Evolutionary conservation across 2,888 invertebrate species (phyloP), one percentile per base, ranked within the genome.

Genomic region (Habroteleia sp.): DNA sequence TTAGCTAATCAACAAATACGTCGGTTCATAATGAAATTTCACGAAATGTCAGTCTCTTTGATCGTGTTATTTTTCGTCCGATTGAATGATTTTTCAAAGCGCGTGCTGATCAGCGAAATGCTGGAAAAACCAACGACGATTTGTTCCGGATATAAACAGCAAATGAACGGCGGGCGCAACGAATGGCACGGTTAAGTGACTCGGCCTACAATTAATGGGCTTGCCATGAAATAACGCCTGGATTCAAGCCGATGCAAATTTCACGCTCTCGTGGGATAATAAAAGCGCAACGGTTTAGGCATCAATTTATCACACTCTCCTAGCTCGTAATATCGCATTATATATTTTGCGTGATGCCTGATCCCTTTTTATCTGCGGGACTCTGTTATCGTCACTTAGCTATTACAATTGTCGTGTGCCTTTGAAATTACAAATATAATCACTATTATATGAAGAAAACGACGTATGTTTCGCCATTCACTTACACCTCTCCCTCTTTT

Each of bases 301-400:
- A 80, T 81, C 82, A 81, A 84, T 84, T 85, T 81, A 84, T 85
- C 81, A 82, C 78, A 74, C 72, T 56, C 73, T 52, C 62, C 65
- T 48, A 71, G 50, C 48, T 76, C 74, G 74, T 81, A 81, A 81
- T 82, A 82, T 79, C 74, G 77, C 77, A 80, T 84, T 82, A 85
- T 83, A 83, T 80, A 62, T 74, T 74, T 75, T 63, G 46, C 69
- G 37, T n/a, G 56, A 37, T 23, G 31, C 39, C 48, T 6, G 11
- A 20, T 17, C 13, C 42, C 42, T 62, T 54, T 62, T 46, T 56
- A 31, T 52, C 37, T 20, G 8, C 25, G 11, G 16, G 5, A 14
- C 27, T 44, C 56, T 44, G 62, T 5, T 48, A 50, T 56, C 42
- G 50, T 56, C 63, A 37, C 56, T 35, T 41, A 23, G 14, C 8